Base-by-base conservation (phyloP, 2,888 invertebrate species). In the Carterocephalus palaemon region DNA sequence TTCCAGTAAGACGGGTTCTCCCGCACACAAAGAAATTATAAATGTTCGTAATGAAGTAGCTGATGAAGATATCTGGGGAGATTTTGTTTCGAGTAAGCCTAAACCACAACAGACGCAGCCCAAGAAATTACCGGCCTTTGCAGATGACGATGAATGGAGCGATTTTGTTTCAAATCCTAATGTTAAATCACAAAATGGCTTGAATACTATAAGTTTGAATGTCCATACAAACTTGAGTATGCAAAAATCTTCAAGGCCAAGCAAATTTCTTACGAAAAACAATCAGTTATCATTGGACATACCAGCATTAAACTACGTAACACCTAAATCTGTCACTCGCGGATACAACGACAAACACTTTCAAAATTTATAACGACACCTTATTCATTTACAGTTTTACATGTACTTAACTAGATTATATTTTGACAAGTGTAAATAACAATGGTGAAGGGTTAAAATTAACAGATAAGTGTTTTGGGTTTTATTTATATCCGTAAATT, bases 21-120 rank as follows among this genome's bases (percentile, higher is more conserved):
- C 85, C 2, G 70, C 65, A 31, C 78, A 82, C 49, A 64, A 52
- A 42, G 70, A 70, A 10, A 72, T 68, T 47, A 65, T 42, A 20
- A 31, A 57, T 8, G 48, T 37, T 3, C 63, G 51, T 8, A 73
- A 63, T 39, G 73, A 75, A 53, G 49, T 51, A 9, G 23, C 64
- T 2, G 89, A 89, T 33, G 89, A 90, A 9, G 90, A 90, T 46
- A 87, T 87, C 54, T 90, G 90, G 90, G 88, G 89, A 1, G 90
- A 90, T 51, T 90, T 90, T 61, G 88, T 90, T 12, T 90, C 88
- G 0, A 85, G 81, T 54, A 80, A 75, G 49, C 84, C 86, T 1
- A 78, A 72, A 55, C 69, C 60, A 40, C 75, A 71, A 46, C 61
- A 63, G 41, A 37, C 61, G 2, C 43, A 63, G 22, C 54, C 67